Evolutionary conservation across 2,797 vertebrate genomes (phyloP).

Genomic region (Trachops cirrhosus): DNA sequence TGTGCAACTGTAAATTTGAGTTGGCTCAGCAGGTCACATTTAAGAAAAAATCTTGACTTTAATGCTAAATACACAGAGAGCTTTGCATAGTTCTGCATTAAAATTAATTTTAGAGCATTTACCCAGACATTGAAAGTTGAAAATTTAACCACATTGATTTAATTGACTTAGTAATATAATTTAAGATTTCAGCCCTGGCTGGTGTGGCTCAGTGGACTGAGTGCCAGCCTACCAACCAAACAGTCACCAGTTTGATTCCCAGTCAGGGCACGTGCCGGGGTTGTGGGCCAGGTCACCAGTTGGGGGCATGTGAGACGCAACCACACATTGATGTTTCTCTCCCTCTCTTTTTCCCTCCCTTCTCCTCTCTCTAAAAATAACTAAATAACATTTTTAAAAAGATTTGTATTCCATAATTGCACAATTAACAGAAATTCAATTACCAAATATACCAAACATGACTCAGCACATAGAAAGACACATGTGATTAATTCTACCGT

Average conservation of each 20-base stretch:
- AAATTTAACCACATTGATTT: not conserved
- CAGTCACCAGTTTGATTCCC: no score
- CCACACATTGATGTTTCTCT: no score
- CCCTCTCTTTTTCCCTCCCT: no score
- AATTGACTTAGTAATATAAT: not conserved
- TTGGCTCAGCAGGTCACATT: not conserved
- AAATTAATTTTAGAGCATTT: not conserved
- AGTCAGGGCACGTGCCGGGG: no score
- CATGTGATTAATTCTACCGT: not conserved
- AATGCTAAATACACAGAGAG: not conserved
- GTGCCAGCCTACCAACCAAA: no score
- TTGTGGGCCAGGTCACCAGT: no score
- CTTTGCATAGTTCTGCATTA: not conserved
- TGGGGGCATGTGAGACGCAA: no score
- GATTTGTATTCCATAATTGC: not conserved
- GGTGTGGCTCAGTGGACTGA: no score
- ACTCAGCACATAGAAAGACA: not conserved
- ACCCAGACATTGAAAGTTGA: not conserved
- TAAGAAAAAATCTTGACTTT: not conserved
- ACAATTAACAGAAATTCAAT: not conserved
- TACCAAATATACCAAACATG: not conserved
- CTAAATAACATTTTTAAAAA: no score
- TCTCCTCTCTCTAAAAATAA: no score
- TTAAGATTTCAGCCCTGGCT: not conserved
- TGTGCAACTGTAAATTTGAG: not conserved